Evolutionary conservation across 2,113 vertebrate genomes (phyloP).

Genomic region (Tragulus kanchil): DNA sequence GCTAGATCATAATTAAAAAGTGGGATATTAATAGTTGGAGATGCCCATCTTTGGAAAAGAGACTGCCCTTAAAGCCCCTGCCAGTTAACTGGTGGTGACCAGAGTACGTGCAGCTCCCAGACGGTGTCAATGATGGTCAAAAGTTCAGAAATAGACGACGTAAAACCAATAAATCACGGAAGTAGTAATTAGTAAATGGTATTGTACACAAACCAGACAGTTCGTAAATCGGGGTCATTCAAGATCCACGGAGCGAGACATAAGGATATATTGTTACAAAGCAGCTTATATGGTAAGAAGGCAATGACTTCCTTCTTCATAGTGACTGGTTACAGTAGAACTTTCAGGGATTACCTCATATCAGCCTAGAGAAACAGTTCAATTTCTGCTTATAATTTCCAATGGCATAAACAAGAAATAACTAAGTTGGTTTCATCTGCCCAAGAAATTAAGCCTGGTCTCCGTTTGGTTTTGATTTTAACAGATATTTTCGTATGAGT

Average conservation of each 20-base stretch:
- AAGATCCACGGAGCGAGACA: neutral
- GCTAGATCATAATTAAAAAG: neutral
- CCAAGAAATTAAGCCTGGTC: neutral
- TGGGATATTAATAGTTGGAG: neutral
- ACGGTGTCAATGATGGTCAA: neutral
- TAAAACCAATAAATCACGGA: neutral
- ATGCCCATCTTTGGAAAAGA: neutral
- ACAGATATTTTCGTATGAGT: neutral
- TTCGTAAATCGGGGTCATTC: neutral
- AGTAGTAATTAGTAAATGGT: neutral
- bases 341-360: neutral
- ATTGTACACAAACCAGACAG: neutral
- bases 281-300: neutral
- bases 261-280: neutral
- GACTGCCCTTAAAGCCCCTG: constrained; percentile 30
- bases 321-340: neutral
- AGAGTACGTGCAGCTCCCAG: neutral
- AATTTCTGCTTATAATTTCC: neutral
- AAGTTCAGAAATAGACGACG: neutral
- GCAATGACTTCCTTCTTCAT: neutral
- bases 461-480: neutral
- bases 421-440: neutral
- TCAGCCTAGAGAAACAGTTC: neutral
- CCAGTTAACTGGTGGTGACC: neutral
- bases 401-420: neutral